Percentiles rank a stretch among this genome's conserved stretches.
Conservation (phyloP, 2,888 invertebrate genomes). For the Sphaerophoria rueppellii region DNA sequence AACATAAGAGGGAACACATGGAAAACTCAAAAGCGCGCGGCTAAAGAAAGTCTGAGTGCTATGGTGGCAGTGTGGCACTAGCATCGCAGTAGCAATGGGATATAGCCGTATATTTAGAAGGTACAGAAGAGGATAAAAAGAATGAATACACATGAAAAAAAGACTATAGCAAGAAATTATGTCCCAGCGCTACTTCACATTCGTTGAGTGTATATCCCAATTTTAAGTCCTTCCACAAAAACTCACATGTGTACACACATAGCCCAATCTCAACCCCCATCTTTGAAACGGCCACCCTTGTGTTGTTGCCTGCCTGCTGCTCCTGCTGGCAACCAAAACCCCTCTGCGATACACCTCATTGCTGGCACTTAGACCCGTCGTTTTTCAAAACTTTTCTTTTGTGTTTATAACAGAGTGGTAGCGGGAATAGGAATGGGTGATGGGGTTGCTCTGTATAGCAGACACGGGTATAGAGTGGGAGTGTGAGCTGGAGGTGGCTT, state of each 20-base stretch:
- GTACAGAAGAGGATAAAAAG: slow-evolving; percentile 29
- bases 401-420: slow-evolving; percentile 42
- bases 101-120: too few species aligned
- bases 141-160: slow-evolving; percentile 26
- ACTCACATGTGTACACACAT: slow-evolving; percentile 65
- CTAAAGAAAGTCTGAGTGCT: slow-evolving; percentile 19
- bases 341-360: slow-evolving; percentile 71
- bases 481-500: slow-evolving; percentile 23
- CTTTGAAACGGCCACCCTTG: slow-evolving; percentile 59
- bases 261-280: slow-evolving; percentile 53
- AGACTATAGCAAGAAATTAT: slow-evolving; percentile 67
- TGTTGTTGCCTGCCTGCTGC: slow-evolving; percentile 34
- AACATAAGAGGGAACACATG: slow-evolving; percentile 52
- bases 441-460: background rate
- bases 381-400: slow-evolving; percentile 74
- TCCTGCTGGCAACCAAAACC: slow-evolving; percentile 35
- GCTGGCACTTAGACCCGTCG: slow-evolving; percentile 74
- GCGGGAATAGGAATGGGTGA: background rate
- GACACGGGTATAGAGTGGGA: slow-evolving; percentile 18
- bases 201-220: slow-evolving; percentile 73
- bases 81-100: background rate
- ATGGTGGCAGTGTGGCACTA: background rate
- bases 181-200: slow-evolving; percentile 74
- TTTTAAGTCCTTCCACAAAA: slow-evolving; percentile 72
- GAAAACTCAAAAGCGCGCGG: slow-evolving; percentile 67